Evolutionary conservation across 2,113 vertebrate genomes (phyloP).

Genomic region (Takifugu flavidus): DNA sequence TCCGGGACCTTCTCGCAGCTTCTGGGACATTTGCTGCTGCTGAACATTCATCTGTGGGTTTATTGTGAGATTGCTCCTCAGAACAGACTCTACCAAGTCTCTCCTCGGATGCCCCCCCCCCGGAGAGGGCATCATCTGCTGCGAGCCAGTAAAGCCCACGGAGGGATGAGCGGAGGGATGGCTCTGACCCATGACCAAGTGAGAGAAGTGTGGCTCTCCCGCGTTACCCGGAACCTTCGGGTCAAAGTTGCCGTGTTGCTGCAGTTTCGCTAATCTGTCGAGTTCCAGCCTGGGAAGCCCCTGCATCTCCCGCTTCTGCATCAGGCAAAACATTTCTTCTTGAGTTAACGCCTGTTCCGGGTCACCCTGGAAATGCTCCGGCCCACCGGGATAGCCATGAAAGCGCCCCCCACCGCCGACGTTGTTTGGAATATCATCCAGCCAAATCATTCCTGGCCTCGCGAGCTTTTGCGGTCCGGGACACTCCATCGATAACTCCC

Average conservation of each 20-base stretch:
- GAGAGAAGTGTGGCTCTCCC: slow-evolving; percentile 64
- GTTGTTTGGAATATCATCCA: slow-evolving; percentile 85
- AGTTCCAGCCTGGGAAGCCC: slow-evolving; percentile 81
- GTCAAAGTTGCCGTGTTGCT: slow-evolving; percentile 74
- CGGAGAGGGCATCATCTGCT: slow-evolving; percentile 86
- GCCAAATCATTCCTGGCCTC: slow-evolving; percentile 87
- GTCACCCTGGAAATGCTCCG: slow-evolving; percentile 79
- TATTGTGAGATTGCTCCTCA: slow-evolving; percentile 85
- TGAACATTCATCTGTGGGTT: slow-evolving; percentile 87
- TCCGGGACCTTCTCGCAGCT: slow-evolving; percentile 80
- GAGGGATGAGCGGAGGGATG: slow-evolving; percentile 58
- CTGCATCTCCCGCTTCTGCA: slow-evolving; percentile 86
- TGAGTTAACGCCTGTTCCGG: slow-evolving; percentile 83
- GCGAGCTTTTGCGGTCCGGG: slow-evolving; percentile 83
- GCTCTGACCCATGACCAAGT: slow-evolving; percentile 64
- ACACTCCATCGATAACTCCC: slow-evolving; percentile 83
- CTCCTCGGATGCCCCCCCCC: slow-evolving; percentile 77
- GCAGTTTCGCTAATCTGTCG: slow-evolving; percentile 84
- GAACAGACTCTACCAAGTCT: slow-evolving; percentile 81
- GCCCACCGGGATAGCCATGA: slow-evolving; percentile 78
- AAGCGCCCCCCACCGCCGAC: slow-evolving; percentile 77
- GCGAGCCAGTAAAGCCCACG: slow-evolving; percentile 85
- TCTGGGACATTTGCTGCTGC: slow-evolving; percentile 83
- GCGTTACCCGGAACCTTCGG: slow-evolving; percentile 76
- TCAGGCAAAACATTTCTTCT: slow-evolving; percentile 90